Conservation (phyloP, 2,113 vertebrate species). For the Suncus etruscus region DNA sequence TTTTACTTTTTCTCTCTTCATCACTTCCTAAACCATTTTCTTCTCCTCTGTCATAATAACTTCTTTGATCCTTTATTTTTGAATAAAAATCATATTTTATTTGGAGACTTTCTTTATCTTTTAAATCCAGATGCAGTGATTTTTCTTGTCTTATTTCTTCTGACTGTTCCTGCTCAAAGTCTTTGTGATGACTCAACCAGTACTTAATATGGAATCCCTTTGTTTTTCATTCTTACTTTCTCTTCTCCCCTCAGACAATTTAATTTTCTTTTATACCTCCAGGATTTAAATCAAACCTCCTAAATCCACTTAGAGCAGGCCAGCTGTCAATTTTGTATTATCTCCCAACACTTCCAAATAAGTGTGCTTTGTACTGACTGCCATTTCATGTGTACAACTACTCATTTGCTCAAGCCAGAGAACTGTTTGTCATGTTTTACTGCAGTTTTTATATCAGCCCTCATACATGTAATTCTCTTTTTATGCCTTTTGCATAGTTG, state of each 20-base stretch:
- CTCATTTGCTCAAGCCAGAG: neutral
- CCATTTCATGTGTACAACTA: neutral
- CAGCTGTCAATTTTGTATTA: neutral
- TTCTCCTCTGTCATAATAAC: neutral
- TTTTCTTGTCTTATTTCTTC: neutral
- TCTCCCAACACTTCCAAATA: neutral
- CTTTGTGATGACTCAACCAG: no score
- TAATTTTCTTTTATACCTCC: neutral
- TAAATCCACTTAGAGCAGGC: neutral
- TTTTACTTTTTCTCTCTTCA: no score
- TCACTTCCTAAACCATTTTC: no score
- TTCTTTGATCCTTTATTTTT: no score
- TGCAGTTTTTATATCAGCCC: neutral
- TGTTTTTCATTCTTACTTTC: neutral
- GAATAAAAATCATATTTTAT: neutral
- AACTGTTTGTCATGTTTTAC: no score
- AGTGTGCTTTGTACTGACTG: neutral
- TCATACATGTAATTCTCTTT: neutral
- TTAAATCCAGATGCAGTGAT: neutral
- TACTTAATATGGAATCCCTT: neutral
- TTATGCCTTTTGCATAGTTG: neutral
- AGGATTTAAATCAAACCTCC: neutral
- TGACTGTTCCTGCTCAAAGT: neutral
- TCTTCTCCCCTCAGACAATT: neutral
- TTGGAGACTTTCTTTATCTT: neutral